Evolutionary conservation across 2,888 invertebrate genomes (phyloP), one percentile per base, ranked within the genome.

Genomic region (Amorpha juglandis): DNA sequence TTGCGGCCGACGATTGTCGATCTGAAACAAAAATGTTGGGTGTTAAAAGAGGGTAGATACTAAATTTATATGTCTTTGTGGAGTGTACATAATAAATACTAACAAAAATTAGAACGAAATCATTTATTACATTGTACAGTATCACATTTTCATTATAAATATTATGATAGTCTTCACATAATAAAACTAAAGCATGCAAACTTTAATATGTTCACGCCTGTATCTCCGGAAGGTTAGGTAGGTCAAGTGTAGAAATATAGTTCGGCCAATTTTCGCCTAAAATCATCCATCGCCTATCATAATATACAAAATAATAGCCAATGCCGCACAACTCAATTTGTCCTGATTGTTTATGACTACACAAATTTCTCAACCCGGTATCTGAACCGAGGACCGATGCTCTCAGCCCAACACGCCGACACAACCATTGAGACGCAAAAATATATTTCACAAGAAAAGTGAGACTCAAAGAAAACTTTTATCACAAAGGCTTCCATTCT

Each of bases 21-120:
- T 70, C 74, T 74, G 74, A 51, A 74, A 74, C 70, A 74, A 74
- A 62, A 63, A 63, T 33, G 63, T 16, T 11, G 6, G 12, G 9
- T 19, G 62, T 52, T 33, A 62, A 55, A 65, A 62, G 48, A 38
- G 50, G 52, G 42, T 42, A 48, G 4, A 0, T 19, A 50, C 8
- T 50, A 19, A 19, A 50, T 48, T 7, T 50, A 19, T 19, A 0
- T 48, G 16, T 50, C 19, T 9, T 50, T 48, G 16, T 48, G 16
- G 9, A 50, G 50, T 50, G 9, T 50, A 19, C 16, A 19, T 9
- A 50, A 50, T 50, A 50, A 50, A 50, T 9, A 50, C 19, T 50
- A 50, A 2, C 8, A 50, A 19, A 50, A 48, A 48, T 50, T 0
- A 45, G 50, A 9, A 50, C 19, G 16, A 19, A 9, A 1, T 8